Evolutionary conservation across 2,888 invertebrate genomes (phyloP), one percentile per base, ranked within the genome.

Genomic region (Archips xylosteana): DNA sequence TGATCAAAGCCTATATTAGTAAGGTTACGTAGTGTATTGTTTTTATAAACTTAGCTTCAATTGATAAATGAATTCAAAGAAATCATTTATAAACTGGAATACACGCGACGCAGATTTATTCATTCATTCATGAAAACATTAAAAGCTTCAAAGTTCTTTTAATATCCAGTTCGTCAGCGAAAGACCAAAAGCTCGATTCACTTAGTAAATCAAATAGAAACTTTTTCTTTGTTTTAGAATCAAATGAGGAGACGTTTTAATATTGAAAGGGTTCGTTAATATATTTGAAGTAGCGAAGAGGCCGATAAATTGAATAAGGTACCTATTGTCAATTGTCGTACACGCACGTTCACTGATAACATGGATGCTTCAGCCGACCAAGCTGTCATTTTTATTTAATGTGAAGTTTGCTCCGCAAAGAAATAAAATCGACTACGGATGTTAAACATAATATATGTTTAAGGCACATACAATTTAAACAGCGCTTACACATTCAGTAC

Each of bases 171-270:
- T 60, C 36, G 34, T 63, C 15, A 47, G 34, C 4, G 15, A 36
- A 63, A 63, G 45, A 45, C 32, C 8, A 47, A 32, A 63, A 32
- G 63, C 13, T 32, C 45, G 15, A 45, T 23, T 45, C 63, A 15
- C 63, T 47, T 47, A 47, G 10, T 47, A 47, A 63, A 32, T 32
- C 63, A 63, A 63, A 63, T 47, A 63, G 1, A 60, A 45, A 45
- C 12, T 62, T 62, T 61, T 12, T 23, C 45, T 32, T 8, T 45
- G 32, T 32, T 32, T 8, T 32, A 63, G 47, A 13, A 63, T 45
- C 15, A 62, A 45, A 62, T 12, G 6, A 5, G 62, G 13, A 13
- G 59, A 2, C 2, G 54, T 54, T 54, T 54, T 54, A 54, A 54
- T 54, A 54, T 23, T 54, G 54, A 23, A 23, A 54, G 23, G 54